A percentile compares a stretch with the other conserved stretches of the same genome.
These are phyloP conservation scores for Allobates femoralis DNA, from an alignment of 2,797 vertebrate species.

Conservation along the genomic window DNA sequence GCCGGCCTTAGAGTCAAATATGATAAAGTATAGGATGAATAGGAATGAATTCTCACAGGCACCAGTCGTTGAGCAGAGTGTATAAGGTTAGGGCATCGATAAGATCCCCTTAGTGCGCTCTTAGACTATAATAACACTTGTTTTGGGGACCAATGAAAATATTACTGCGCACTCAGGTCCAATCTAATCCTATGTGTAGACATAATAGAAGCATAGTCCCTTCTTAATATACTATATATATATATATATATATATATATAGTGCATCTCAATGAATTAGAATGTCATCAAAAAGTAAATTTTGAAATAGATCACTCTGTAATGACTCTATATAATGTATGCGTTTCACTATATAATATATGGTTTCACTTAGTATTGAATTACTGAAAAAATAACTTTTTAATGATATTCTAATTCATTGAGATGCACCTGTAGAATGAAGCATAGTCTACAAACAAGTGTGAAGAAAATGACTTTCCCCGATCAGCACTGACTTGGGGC, in stretches of 20 bases:
- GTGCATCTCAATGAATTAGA: too few relatives aligned
- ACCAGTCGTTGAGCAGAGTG: neutral
- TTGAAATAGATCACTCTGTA: too few relatives aligned
- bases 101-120: neutral
- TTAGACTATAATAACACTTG: neutral
- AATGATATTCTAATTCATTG: too few relatives aligned
- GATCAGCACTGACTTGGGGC: neutral
- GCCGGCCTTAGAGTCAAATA: neutral
- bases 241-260: too few relatives aligned
- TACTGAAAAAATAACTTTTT: too few relatives aligned
- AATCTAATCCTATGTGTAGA: neutral
- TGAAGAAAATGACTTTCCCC: conserved; percentile 1
- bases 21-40: neutral
- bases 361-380: too few relatives aligned
- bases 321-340: too few relatives aligned
- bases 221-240: neutral
- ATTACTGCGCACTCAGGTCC: neutral
- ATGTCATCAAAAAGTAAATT: too few relatives aligned
- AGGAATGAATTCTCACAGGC: neutral
- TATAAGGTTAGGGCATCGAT: neutral
- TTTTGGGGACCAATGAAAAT: neutral
- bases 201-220: neutral
- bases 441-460: neutral
- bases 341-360: too few relatives aligned
- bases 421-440: neutral